Evolutionary conservation across 2,888 invertebrate genomes (phyloP), one percentile per base, ranked within the genome.

Genomic region (Ophion ellenae): DNA sequence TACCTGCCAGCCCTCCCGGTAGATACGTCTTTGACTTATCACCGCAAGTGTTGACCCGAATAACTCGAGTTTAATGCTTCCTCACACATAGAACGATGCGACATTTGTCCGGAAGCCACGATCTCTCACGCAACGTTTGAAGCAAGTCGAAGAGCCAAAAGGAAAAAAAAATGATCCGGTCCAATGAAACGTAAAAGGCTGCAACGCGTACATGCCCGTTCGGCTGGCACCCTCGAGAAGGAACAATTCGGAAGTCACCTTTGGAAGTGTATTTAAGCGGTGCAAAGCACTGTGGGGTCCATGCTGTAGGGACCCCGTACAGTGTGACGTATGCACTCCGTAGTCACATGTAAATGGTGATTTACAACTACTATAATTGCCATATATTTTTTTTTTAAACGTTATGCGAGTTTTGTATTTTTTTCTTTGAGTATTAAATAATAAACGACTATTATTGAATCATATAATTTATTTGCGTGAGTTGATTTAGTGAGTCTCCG

Each of bases 181-280:
- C 61, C 66, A 74, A 73, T 75, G 70, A 59, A 69, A 71, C 20
- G 6, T 14, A 76, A 83, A 86, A 84, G 57, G 40, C 59, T 71
- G n/a, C n/a, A 10, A n/a, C 70, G 53, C n/a, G 64, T 40, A 17
- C n/a, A 47, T 40, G 1, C 47, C 28, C 70, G 17, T 11, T 20
- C 66, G 45, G 71, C 73, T 45, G 57, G 66, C 28, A 57, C 64
- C n/a, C 80, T 76, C 53, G 17, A 47, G 61, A 40, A 40, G 4
- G 64, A 59, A 77, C 82, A 70, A 79, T 82, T 74, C 45, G 73
- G 57, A 83, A 85, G 69, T 80, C 83, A 80, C 80, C 69, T 87
- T 89, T 88, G 89, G 90, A 85, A 89, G 89, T 90, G 89, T 90
- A 88, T 90, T 90, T 90, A 90, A 90, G 87, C 63, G 75, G 61